A percentile compares a stretch with the other conserved stretches of the same genome.
Evolutionary conservation across 2,797 vertebrate species (phyloP).

Genomic region (Acropternis orthonyx): DNA sequence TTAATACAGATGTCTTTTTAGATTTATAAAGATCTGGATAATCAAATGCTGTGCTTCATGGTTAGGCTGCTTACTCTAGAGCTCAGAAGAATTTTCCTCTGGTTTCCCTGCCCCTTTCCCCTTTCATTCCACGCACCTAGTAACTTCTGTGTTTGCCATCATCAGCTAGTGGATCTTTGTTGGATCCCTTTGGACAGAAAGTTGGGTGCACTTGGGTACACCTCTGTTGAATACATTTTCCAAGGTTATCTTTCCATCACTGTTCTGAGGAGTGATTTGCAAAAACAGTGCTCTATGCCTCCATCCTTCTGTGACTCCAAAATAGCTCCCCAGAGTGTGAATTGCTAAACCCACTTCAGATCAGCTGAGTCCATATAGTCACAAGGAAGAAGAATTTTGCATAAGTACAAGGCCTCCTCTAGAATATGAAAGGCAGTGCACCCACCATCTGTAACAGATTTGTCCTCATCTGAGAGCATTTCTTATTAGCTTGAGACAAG

Average conservation of each 20-base stretch:
- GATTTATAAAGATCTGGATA: neutral
- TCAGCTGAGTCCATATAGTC: slow-evolving; percentile 3
- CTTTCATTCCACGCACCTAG: neutral
- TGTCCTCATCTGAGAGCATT: neutral
- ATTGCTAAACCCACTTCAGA: neutral
- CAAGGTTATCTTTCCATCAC: neutral
- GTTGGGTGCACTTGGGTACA: neutral
- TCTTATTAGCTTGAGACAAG: neutral
- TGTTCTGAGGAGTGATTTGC: neutral
- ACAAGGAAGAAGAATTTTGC: neutral
- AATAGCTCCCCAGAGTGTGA: neutral
- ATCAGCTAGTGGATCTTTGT: neutral
- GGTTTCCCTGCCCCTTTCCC: neutral
- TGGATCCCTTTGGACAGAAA: neutral
- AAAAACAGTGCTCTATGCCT: neutral
- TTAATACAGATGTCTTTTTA: neutral
- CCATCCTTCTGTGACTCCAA: neutral
- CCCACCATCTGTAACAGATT: neutral
- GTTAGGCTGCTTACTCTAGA: neutral
- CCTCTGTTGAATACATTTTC: neutral
- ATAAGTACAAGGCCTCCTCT: neutral
- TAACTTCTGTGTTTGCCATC: neutral
- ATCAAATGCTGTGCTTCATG: neutral
- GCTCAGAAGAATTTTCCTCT: neutral
- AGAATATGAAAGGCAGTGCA: neutral